Percentiles rank a stretch among this genome's conserved stretches.
Conservation (phyloP, 2,888 invertebrate genomes). For the Branchinecta sandiegonensis region DNA sequence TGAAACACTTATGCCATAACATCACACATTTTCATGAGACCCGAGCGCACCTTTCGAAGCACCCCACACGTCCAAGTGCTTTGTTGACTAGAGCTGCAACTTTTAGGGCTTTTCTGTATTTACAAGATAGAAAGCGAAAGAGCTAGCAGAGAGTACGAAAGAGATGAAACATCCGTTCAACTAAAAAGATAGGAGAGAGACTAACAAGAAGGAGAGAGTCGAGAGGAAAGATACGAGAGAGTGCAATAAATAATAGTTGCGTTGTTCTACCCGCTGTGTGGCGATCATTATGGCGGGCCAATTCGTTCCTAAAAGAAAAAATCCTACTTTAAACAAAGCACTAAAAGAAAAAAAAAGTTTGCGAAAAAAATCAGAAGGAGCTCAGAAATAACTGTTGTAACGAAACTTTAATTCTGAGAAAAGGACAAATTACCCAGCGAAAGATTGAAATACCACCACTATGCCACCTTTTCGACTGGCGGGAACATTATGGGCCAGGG, state of each 20-base stretch:
- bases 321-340: too few relatives aligned
- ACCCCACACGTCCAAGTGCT: background rate
- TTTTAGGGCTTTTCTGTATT: background rate
- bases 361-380: too few relatives aligned
- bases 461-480: too few relatives aligned
- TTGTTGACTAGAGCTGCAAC: background rate
- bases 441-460: too few relatives aligned
- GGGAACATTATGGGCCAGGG: too few relatives aligned
- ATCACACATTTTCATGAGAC: slow-evolving; percentile 5
- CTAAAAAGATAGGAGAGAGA: background rate
- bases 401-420: too few relatives aligned
- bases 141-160: background rate
- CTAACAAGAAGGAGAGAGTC: background rate
- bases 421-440: too few relatives aligned
- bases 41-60: background rate
- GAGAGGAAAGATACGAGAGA: background rate
- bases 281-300: slow-evolving; percentile 4
- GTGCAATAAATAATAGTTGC: background rate
- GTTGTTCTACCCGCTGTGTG: background rate
- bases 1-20: slow-evolving; percentile 10
- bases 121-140: background rate
- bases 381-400: too few relatives aligned
- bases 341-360: too few relatives aligned
- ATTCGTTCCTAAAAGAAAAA: slow-evolving; percentile 4
- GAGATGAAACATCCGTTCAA: background rate